Evolutionary conservation across 1,140 invertebrate species (phyloP).

Genomic region (Pogonognathellus flavescens): DNA sequence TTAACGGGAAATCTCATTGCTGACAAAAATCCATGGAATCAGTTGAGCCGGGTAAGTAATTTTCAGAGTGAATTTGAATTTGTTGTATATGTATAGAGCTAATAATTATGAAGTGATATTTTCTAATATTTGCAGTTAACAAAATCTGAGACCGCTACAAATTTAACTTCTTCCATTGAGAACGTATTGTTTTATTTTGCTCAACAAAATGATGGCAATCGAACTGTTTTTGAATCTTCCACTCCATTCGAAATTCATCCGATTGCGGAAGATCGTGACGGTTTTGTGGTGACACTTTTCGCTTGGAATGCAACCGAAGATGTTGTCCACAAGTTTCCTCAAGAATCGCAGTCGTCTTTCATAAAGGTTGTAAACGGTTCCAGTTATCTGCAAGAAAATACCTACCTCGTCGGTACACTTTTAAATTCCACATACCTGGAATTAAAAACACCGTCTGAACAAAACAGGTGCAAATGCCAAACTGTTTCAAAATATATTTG

Average conservation of each 20-base stretch:
- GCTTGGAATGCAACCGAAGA: no score
- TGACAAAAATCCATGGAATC: slow-evolving; percentile 1
- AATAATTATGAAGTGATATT: not conserved
- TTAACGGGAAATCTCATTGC: not conserved
- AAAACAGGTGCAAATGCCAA: no score
- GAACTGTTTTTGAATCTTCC: not conserved
- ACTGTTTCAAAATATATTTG: no score
- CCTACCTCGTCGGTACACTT: no score
- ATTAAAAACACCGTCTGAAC: no score
- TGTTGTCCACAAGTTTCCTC: not conserved
- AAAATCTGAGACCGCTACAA: no score
- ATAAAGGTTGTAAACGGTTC: not conserved
- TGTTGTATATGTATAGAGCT: no score
- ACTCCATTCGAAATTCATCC: no score
- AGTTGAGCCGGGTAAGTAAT: not conserved
- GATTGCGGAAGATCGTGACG: not conserved
- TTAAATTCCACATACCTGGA: no score
- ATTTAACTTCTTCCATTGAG: not conserved
- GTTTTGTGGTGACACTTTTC: not conserved
- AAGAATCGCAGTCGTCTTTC: not conserved
- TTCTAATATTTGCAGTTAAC: not conserved
- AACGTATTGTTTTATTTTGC: not conserved
- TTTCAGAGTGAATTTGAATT: no score
- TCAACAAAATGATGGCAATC: not conserved
- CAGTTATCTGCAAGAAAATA: no score